A percentile compares a stretch with the other conserved stretches of the same genome.
These are phyloP conservation scores for Pheosia gnoma DNA, from an alignment of 2,888 invertebrate species.

Conservation along the genomic window DNA sequence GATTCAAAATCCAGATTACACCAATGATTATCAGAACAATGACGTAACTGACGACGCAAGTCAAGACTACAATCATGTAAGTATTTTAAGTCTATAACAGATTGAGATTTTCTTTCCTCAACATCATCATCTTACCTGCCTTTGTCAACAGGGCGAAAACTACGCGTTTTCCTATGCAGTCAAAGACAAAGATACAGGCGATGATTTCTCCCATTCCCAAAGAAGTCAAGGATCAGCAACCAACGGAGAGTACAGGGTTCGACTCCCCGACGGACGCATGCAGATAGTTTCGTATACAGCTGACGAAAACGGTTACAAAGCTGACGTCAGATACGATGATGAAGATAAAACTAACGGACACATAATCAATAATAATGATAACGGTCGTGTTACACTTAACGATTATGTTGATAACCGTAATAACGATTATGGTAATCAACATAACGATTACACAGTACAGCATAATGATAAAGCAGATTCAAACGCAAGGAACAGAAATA, in stretches of 20 bases:
- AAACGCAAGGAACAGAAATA: conserved; percentile 29
- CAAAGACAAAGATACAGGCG: conserved; percentile 85
- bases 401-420: conserved; percentile 30
- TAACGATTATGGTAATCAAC: conserved; percentile 11
- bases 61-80: conserved; percentile 58
- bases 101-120: too few relatives aligned
- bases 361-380: conserved; percentile 21
- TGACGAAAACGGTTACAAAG: conserved; percentile 87
- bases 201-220: conserved; percentile 88
- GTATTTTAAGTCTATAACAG: conserved; percentile 8
- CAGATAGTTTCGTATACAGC: conserved; percentile 88
- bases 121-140: conserved; percentile 6
- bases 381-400: conserved; percentile 22
- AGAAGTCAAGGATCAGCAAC: conserved; percentile 85
- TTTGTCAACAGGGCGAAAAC: conserved; percentile 68
- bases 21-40: conserved; percentile 45
- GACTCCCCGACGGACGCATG: conserved; percentile 86
- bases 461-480: conserved; percentile 20
- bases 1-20: conserved; percentile 41
- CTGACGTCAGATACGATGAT: conserved; percentile 86
- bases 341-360: conserved; percentile 47
- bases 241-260: conserved; percentile 87
- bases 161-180: conserved; percentile 88
- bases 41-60: conserved; percentile 46
- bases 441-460: conserved; percentile 15